Evolutionary conservation across 2,113 vertebrate genomes (phyloP), one percentile per base, ranked within the genome.

Genomic region (Geococcyx californianus): DNA sequence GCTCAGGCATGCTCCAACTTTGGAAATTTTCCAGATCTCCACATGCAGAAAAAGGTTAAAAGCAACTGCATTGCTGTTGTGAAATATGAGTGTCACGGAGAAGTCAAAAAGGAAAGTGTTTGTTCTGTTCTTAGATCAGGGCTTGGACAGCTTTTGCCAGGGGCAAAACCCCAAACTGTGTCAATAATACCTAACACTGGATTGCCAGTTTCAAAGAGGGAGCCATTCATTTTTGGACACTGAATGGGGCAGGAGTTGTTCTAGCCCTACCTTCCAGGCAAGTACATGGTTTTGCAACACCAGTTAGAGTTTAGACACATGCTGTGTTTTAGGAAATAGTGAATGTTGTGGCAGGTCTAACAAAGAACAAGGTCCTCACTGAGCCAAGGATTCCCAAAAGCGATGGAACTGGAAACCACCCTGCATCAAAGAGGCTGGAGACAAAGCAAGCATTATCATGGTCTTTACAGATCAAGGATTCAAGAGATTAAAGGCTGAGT

Each of bases 311-410:
- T 85, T 14, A 3, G 33, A 69, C 72, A 80, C 79, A 83, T 88
- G 76, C 34, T 86, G 36, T 3, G 34, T 4, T 74, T 68, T 15
- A 36, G 47, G 62, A 34, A 60, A 55, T 0, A 2, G 20, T 13
- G 52, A 67, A 40, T 31, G 54, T 3, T 36, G 55, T 21, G 21
- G 55, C 1, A 17, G 42, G 17, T 26, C 12, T 56, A 19, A 38
- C 55, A 67, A 52, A 86, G 86, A 92, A 96, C 95, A 95, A 96
- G 85, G 93, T 94, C 83, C 62, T 87, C 64, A 24, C 90, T 94
- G 79, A 94, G 55, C 34, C 60, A 70, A 33, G 6, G 64, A 14
- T 16, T 89, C 83, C 51, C 52, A 33, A 47, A 90, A 90, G 14
- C 44, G 23, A 24, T 26, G 59, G 77, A 58, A 51, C 33, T 90